Conservation (phyloP, 2,113 vertebrate genomes). For the Osmerus mordax region DNA sequence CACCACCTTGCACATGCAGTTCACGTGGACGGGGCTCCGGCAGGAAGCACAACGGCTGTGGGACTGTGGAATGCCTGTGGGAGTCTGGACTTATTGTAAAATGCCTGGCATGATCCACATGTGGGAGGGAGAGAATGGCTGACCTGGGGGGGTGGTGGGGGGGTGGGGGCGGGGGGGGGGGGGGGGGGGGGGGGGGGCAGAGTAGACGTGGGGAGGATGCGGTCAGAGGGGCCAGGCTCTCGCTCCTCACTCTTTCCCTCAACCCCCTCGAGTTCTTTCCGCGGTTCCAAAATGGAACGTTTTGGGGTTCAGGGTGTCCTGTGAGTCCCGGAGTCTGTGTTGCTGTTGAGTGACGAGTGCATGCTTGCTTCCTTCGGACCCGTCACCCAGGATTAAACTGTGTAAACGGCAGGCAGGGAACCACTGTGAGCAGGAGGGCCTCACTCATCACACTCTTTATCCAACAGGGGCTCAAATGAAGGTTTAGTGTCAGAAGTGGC, state of each 20-base stretch:
- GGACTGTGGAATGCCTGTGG: constrained; percentile 36
- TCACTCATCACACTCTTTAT: constrained; percentile 51
- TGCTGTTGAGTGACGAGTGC: constrained; percentile 50
- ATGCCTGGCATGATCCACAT: constrained; percentile 45
- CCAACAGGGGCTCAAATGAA: constrained; percentile 28
- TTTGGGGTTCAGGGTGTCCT: constrained; percentile 41
- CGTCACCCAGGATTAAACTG: constrained; percentile 51
- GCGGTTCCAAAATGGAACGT: constrained; percentile 47
- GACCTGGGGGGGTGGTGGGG: constrained; percentile 44
- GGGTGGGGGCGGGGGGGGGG: constrained; percentile 58
- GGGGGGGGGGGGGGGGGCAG: constrained; percentile 48
- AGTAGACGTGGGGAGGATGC: constrained; percentile 49
- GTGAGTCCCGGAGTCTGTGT: constrained; percentile 48
- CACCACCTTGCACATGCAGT: constrained; percentile 10
- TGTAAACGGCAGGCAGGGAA: constrained; percentile 36
- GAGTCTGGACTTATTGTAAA: constrained; percentile 41
- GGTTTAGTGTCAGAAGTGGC: constrained; percentile 50
- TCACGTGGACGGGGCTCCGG: not conserved
- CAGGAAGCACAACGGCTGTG: too few species aligned
- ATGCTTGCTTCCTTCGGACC: constrained; percentile 44
- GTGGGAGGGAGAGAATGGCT: constrained; percentile 55
- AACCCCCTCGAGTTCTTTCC: constrained; percentile 21
- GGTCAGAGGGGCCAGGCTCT: constrained; percentile 43
- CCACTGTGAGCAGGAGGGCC: constrained; percentile 37
- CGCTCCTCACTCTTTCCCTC: constrained; percentile 18